phyloP scores from a whole-genome alignment of 2,113 vertebrate species.

The Lamprotornis superbus region DNA sequence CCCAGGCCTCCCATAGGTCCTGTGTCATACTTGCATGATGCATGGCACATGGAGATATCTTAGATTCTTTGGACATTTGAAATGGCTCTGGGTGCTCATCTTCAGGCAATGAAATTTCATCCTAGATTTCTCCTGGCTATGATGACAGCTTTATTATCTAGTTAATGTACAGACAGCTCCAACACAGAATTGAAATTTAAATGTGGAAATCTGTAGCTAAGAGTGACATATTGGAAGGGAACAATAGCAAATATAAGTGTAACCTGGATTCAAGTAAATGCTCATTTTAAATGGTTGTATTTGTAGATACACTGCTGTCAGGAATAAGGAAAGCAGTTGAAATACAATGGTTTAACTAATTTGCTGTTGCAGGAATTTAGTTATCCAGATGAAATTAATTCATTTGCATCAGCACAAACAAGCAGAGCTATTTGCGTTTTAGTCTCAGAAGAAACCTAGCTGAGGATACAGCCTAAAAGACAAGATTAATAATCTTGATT shows the following conservation, averaged over 20 bases:
- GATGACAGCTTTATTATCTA: background rate
- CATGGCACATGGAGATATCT: accelerated
- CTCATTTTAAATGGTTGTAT: background rate
- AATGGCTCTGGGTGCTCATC: background rate
- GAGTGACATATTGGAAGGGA: background rate
- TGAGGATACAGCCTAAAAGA: background rate
- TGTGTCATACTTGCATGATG: background rate
- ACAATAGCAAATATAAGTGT: background rate
- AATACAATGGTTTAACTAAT: background rate
- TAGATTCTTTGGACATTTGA: background rate
- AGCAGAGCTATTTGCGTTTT: background rate
- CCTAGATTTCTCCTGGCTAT: background rate
- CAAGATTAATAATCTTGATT: background rate
- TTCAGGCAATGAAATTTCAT: background rate
- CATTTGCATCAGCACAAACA: background rate
- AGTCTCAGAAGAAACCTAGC: background rate
- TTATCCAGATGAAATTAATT: background rate
- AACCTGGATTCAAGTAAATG: background rate
- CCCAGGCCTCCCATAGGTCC: background rate
- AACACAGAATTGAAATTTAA: background rate
- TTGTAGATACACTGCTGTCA: background rate
- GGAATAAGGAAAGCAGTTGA: background rate
- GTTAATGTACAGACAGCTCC: background rate
- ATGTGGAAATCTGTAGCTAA: background rate
- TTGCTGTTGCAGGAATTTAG: background rate